Evolutionary conservation across 2,888 invertebrate species (phyloP).

Genomic region (Dorcus parallelipipedus): DNA sequence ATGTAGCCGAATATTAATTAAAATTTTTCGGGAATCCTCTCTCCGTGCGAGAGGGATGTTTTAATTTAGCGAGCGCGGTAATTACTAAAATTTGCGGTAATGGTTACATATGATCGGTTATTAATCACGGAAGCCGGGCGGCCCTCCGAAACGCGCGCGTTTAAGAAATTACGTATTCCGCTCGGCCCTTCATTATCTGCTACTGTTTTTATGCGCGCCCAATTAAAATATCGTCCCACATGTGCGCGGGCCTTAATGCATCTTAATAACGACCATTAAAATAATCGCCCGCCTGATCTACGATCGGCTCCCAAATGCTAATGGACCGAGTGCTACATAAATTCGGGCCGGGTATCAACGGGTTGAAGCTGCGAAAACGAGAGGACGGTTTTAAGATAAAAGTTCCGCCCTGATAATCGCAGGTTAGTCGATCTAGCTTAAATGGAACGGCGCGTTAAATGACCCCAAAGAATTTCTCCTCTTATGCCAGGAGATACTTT

Average conservation of each 20-base stretch:
- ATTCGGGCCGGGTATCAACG: too few species aligned
- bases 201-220: slow-evolving; percentile 34
- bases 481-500: too few species aligned
- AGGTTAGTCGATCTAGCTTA: too few species aligned
- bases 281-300: slow-evolving; percentile 27
- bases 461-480: too few species aligned
- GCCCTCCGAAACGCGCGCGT: slow-evolving; percentile 11
- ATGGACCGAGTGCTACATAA: slow-evolving; percentile 14
- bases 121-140: not conserved
- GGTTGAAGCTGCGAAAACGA: too few species aligned
- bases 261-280: slow-evolving; percentile 41
- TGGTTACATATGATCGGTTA: not conserved
- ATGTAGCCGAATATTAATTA: too few species aligned
- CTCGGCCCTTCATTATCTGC: slow-evolving; percentile 35
- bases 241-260: slow-evolving; percentile 38
- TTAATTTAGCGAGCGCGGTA: not conserved
- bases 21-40: too few species aligned
- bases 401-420: too few species aligned
- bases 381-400: too few species aligned
- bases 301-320: slow-evolving; percentile 26
- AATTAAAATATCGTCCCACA: slow-evolving; percentile 41
- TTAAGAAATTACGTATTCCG: slow-evolving; percentile 31
- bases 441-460: too few species aligned
- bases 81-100: not conserved
- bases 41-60: too few species aligned